These are phyloP conservation scores for Brachionus paranguensis DNA, from an alignment of 1,140 invertebrate genomes.

Conservation along the genomic window DNA sequence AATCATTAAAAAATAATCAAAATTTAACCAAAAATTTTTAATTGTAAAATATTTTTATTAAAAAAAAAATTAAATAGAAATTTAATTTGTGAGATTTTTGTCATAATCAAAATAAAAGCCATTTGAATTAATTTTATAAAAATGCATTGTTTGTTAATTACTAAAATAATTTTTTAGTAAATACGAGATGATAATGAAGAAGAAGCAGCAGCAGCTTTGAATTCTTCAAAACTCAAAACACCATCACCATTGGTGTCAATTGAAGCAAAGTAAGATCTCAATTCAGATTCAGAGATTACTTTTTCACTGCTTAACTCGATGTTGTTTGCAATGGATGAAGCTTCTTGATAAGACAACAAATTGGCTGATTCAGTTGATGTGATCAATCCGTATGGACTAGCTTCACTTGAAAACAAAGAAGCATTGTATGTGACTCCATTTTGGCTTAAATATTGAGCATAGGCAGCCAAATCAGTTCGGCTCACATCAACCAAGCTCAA, in stretches of 20 bases:
- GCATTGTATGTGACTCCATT: not conserved
- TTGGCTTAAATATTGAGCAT: not conserved
- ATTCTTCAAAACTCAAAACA: not conserved
- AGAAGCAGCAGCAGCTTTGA: not conserved
- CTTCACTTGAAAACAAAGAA: conserved; percentile 22
- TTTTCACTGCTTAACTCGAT: not conserved
- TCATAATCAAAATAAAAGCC: not conserved
- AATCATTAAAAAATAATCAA: too few species aligned
- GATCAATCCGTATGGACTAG: conserved; percentile 12
- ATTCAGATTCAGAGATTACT: not conserved
- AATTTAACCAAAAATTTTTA: too few species aligned
- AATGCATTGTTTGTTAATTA: too few species aligned
- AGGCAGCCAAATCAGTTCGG: not conserved
- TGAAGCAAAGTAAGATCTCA: conserved; percentile 24
- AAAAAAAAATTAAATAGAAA: too few species aligned
- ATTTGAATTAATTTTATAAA: too few species aligned
- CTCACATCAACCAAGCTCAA: not conserved
- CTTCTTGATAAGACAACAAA: conserved; percentile 3
- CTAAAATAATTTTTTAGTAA: not conserved
- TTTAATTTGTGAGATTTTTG: not conserved
- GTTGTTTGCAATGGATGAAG: not conserved
- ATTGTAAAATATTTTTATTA: too few species aligned
- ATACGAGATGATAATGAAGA: not conserved
- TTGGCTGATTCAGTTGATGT: not conserved
- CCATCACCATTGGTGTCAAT: conserved; percentile 20